Evolutionary conservation across 2,797 vertebrate species (phyloP), one percentile per base, ranked within the genome.

Genomic region (Cichlasoma orientale): DNA sequence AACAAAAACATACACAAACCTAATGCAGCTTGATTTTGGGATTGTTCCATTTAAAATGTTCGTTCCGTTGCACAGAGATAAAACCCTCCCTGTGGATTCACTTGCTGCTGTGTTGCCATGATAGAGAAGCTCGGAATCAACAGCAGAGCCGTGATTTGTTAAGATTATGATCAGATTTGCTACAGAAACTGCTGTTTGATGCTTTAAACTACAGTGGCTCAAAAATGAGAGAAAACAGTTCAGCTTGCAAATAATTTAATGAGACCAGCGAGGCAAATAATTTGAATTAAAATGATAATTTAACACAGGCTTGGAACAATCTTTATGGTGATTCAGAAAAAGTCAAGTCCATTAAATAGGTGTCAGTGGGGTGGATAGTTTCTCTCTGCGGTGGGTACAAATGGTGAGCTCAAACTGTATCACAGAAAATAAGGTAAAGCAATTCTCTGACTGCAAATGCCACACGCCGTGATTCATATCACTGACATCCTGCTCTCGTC

Each of bases 171-270:
- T 52, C n/a, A 11, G 25, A 68, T 14, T 68, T n/a, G 11, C 9
- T 27, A 3, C 33, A 16, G 50, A 72, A 69, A 56, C 50, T 52
- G 7, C 7, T 14, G 56, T 38, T 56, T 80, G 31, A 58, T 53
- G 11, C 38, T 21, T 25, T 54, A 33, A 52, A 50, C 0, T 29
- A 50, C 0, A 68, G 12, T n/a, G 41, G 63, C 44, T 50, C 47
- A 50, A 18, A 47, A 47, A 6, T 23, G n/a, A 58, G 8, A 4
- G 7, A 52, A 56, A 47, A 41, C 19, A 19, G 23, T 41, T 72
- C 36, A 27, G 44, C 52, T 77, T 56, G 56, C 44, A 38, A 80
- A 68, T 55, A 77, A 78, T 82, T 77, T 78, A 89, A 74, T 84
- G 10, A 54, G 11, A 31, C 18, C 63, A 68, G 25, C 8, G 63